Base-by-base conservation (phyloP, 2,113 vertebrate genomes). In the Otocyon megalotis region DNA sequence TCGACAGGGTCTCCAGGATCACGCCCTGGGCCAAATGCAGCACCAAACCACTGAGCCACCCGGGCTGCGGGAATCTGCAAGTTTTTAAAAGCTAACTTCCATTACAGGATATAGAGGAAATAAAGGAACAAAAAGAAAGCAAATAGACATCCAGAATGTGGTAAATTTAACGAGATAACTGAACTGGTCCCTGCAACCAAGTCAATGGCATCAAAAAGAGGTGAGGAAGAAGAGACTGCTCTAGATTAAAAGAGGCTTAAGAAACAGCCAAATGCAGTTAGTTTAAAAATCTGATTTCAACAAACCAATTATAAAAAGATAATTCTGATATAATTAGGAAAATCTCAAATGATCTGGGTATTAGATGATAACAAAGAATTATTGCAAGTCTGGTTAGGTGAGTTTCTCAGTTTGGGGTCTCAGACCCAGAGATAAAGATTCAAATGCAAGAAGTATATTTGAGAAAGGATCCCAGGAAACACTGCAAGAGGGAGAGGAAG, bases 361-460 rank as follows among this genome's bases (percentile, higher is more conserved):
- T 69, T 82, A 69, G 16, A 79, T 67, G 30, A n/a, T 22, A 77
- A 60, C 8, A 85, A 84, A 48, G 50, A 30, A 35, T 85, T 95
- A 84, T 3, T 72, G 10, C 50, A 83, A 48, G 35, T 62, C 60
- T 60, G 60, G 24, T 77, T 60, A 53, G 2, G 54, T 62, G 24
- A 48, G 24, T 53, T 94, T 89, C 77, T 82, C 65, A 77, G 28
- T 95, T 76, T 76, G 67, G 20, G 56, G 84, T 90, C 26, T 50
- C n/a, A 76, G 17, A 76, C 8, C 8, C 35, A 19, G 37, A 95
- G 60, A 30, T 72, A 85, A 90, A 90, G 62, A 50, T 85, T 77
- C n/a, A 76, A 85, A 95, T 35, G 19, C 56, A 74, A 94, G 69
- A 54, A 74, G 56, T 60, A 20, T 82, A 81, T 88, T 81, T 60